Evolutionary conservation across 2,888 invertebrate species (phyloP).

Genomic region (Mythimna impura): DNA sequence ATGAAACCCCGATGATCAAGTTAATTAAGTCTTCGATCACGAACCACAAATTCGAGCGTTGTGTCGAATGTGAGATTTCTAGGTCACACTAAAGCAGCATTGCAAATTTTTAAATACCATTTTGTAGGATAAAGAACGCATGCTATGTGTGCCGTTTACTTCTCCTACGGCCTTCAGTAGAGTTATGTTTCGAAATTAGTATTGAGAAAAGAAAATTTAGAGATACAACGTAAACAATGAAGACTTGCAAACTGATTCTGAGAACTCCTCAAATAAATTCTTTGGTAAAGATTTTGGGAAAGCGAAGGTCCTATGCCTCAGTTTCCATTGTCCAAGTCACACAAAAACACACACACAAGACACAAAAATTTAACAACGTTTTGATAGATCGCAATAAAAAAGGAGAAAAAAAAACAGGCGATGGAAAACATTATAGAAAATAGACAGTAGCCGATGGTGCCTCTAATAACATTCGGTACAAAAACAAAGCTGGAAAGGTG

Average conservation of each 20-base stretch:
- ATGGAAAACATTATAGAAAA: constrained; percentile 1
- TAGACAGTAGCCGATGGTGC: neutral
- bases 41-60: constrained; percentile 67
- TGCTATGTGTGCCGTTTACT: constrained; percentile 68
- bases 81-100: constrained; percentile 79
- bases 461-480: constrained; percentile 19
- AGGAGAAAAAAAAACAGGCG: neutral
- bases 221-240: constrained; percentile 46
- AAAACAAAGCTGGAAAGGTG: constrained; percentile 41
- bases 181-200: constrained; percentile 64
- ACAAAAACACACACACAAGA: too few species aligned
- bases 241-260: neutral
- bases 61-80: constrained; percentile 77
- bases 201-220: constrained; percentile 55
- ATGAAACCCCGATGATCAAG: constrained; percentile 69
- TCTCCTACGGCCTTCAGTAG: constrained; percentile 63
- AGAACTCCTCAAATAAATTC: neutral
- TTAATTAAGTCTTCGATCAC: constrained; percentile 73
- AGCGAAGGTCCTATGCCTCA: neutral
- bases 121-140: constrained; percentile 66
- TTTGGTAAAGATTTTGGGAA: neutral
- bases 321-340: neutral
- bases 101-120: constrained; percentile 77
- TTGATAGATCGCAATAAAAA: neutral
- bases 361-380: neutral